These are phyloP conservation scores for Cercopithecus mona DNA, from an alignment of 2,113 vertebrate genomes.

Conservation along the genomic window DNA sequence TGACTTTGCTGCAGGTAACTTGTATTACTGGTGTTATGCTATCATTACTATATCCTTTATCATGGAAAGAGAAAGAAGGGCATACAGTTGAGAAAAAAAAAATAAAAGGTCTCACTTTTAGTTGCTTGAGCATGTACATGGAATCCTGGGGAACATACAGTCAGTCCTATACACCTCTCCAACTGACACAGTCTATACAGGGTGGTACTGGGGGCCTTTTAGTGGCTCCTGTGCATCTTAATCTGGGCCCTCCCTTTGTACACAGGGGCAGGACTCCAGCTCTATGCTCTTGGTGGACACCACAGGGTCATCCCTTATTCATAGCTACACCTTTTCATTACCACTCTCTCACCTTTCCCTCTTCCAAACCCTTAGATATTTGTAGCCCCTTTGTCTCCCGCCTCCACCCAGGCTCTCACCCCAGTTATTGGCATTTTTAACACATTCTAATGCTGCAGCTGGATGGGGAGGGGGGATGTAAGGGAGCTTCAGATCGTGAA, in stretches of 20 bases:
- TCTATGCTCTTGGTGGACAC: not conserved
- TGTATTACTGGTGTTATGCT: not conserved
- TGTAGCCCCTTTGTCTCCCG: not conserved
- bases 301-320: not conserved
- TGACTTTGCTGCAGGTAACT: not conserved
- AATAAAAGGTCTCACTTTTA: not conserved
- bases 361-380: not conserved
- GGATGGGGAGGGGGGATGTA: too few relatives aligned
- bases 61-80: not conserved
- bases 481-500: not conserved
- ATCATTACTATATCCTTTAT: not conserved
- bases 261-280: not conserved
- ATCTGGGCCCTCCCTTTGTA: not conserved
- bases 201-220: rapidly evolving
- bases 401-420: not conserved
- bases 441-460: not conserved
- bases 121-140: not conserved
- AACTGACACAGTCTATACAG: too few relatives aligned
- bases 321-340: not conserved
- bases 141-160: not conserved
- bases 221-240: not conserved
- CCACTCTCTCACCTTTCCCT: not conserved
- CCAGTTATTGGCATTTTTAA: not conserved
- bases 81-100: not conserved
- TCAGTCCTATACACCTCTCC: not conserved